Evolutionary conservation across 2,113 vertebrate species (phyloP).

Genomic region (Callaeas wilsoni): DNA sequence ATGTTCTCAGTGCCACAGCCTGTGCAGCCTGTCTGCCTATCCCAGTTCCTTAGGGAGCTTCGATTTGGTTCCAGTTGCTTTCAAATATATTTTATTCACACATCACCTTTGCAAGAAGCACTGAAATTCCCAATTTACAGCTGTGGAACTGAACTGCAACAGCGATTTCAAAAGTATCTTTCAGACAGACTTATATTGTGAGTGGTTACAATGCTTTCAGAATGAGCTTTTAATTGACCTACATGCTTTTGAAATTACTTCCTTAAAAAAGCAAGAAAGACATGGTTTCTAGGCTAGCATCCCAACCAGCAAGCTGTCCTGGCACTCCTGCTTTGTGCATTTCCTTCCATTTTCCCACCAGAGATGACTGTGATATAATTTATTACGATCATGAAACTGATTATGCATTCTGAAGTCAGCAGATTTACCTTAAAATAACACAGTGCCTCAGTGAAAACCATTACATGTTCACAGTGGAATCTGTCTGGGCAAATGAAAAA

Average conservation of each 20-base stretch:
- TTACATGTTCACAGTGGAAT: constrained; percentile 44
- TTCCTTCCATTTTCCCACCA: constrained; percentile 15
- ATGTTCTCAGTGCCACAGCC: background rate
- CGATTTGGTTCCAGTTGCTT: background rate
- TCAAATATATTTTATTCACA: background rate
- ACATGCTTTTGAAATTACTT: background rate
- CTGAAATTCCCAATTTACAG: background rate
- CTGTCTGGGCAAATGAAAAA: constrained; percentile 1
- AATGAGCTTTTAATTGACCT: background rate
- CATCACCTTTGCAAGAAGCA: background rate
- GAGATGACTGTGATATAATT: background rate
- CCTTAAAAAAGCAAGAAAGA: background rate
- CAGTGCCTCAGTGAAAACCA: constrained; percentile 31
- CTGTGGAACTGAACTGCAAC: background rate
- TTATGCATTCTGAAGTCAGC: constrained; percentile 50
- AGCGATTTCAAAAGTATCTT: background rate
- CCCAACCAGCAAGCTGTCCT: background rate
- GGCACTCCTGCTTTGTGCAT: background rate
- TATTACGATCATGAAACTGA: constrained; percentile 19
- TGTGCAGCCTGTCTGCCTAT: background rate
- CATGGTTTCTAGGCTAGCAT: background rate
- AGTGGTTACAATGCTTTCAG: background rate
- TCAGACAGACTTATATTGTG: background rate
- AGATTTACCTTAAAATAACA: constrained; percentile 57
- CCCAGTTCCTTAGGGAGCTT: background rate